Evolutionary conservation across 1,140 invertebrate species (phyloP).

Genomic region (Globodera ellingtonae): DNA sequence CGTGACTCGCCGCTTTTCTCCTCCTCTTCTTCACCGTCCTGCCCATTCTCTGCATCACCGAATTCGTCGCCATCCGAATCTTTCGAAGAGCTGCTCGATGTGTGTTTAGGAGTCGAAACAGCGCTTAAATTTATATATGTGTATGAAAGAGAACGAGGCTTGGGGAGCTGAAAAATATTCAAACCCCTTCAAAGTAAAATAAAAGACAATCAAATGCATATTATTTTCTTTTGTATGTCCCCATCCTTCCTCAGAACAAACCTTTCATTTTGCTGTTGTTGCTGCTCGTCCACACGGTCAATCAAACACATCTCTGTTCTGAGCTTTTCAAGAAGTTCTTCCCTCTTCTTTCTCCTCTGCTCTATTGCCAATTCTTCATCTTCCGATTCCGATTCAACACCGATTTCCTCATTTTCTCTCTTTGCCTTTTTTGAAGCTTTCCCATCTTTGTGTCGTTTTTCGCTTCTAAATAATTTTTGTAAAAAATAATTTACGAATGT

Average conservation of each 20-base stretch:
- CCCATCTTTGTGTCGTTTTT: conserved; percentile 9
- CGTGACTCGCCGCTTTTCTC: conserved; percentile 13
- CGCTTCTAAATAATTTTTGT: conserved; percentile 6
- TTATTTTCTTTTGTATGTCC: not conserved
- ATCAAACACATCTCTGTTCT: conserved; percentile 22
- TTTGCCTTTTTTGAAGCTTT: conserved; percentile 10
- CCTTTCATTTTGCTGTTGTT: not conserved
- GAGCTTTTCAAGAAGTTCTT: conserved; percentile 36
- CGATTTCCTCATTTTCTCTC: conserved; percentile 5
- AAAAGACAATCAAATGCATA: conserved; percentile 19
- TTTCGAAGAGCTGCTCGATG: conserved; percentile 9
- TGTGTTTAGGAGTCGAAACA: conserved; percentile 5
- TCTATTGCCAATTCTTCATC: conserved; percentile 36
- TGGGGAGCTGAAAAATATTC: too few relatives aligned
- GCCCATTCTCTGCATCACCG: not conserved
- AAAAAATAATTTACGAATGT: conserved; percentile 71
- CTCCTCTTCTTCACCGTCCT: conserved; percentile 8
- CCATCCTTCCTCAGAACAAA: too few relatives aligned
- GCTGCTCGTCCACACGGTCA: not conserved
- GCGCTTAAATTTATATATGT: not conserved
- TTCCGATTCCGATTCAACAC: conserved; percentile 22
- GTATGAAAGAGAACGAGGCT: not conserved
- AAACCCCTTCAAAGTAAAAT: not conserved
- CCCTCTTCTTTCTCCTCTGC: conserved; percentile 33
- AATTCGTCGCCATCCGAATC: conserved; percentile 8